Evolutionary conservation across 2,797 vertebrate genomes (phyloP), one percentile per base, ranked within the genome.

Genomic region (Poecilia picta): DNA sequence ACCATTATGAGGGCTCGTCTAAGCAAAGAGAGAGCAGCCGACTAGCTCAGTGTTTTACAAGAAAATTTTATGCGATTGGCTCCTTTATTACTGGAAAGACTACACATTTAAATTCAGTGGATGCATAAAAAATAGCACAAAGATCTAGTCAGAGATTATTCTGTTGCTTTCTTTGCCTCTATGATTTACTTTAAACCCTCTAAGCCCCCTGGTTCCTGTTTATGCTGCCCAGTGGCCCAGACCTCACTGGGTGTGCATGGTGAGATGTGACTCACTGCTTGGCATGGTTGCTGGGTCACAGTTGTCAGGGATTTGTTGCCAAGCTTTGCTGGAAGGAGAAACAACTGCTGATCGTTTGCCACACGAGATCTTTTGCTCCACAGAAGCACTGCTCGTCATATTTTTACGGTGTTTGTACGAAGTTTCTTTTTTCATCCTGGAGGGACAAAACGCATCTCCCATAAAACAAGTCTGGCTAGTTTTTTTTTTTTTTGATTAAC

Each of bases 241-340:
- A 77, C 81, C 85, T 86, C 87, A 5, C 85, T 68, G 87, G 86
- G 82, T 64, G 81, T 18, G 43, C 77, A 4, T 31, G 73, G 72
- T 72, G 81, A 78, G 25, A 76, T 73, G 82, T 81, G 83, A 83
- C 84, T 91, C 85, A 57, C 66, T 55, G 74, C 81, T 83, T 74
- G 78, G 85, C 77, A 55, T 10, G 75, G 89, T 89, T 92, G 87
- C 89, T 25, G 78, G 59, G 91, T 70, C 80, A 81, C 85, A 25
- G 91, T 92, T 89, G 87, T 91, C 85, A 87, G 78, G 89, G 23
- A 46, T 72, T 70, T 41, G 88, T 90, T 90, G 86, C 88, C 83
- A 87, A 84, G 87, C 59, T 85, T 86, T 77, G 39, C 75, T 75
- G 41, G 47, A 72, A 68, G 68, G n/a, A 62, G 2, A 41, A 33